Evolutionary conservation across 1,140 invertebrate species (phyloP), one percentile per base, ranked within the genome.

Genomic region (Orussus abietinus): DNA sequence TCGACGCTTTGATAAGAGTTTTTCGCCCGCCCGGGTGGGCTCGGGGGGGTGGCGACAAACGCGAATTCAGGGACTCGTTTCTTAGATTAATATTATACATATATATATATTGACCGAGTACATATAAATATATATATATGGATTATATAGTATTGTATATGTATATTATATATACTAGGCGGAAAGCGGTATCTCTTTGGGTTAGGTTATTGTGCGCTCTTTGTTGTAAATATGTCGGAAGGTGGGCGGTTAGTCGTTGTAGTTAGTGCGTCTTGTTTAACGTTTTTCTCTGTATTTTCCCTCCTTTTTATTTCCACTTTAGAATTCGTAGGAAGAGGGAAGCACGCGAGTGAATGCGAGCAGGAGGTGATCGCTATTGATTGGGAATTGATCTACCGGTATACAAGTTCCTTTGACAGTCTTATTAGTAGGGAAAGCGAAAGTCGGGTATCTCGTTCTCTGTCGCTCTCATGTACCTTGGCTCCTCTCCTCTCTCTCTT

Each of bases 321-420:
- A 22, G 21, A 12, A 19, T 36, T 38, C 25, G 34, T 18, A 31
- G 28, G 7, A n/a, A 39, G n/a, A 35, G 11, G 13, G 2, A 40
- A 13, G 40, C 5, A 30, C 36, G 47, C 28, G 47, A 45, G 50
- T 43, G 43, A 47, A 47, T 49, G 50, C 38, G 39, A 38, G 21
- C 40, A 42, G 38, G 41, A 47, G 49, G 6, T 31, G n/a, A 31
- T 19, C 14, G 32, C 5, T 39, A 19, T 33, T 20, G 30, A 48
- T 26, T 32, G 49, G 22, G 33, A 48, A 47, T 47, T 17, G 14
- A 65, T 67, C 54, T 60, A 60, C 55, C 62, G 64, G 65, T 70
- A 66, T 68, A 64, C 63, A 68, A 69, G 66, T 67, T 69, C 66
- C 64, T 70, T 57, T 64, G 58, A 66, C 62, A 66, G 64, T 67